These are phyloP conservation scores for Endotricha flammealis DNA, from an alignment of 2,888 invertebrate genomes.

Conservation along the genomic window DNA sequence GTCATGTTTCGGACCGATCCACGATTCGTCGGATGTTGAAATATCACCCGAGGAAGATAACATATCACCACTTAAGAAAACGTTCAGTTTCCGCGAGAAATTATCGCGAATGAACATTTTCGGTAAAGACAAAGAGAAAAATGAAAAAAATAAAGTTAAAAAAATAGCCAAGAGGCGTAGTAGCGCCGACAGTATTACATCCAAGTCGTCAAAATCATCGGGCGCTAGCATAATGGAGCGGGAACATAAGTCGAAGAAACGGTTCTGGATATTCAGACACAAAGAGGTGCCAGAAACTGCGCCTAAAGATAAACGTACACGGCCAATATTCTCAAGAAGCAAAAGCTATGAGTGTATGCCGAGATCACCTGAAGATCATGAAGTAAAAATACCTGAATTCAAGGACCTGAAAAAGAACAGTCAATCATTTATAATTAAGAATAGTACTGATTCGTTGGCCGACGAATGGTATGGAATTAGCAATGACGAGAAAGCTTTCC, in stretches of 20 bases:
- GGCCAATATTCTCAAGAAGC: constrained; percentile 49
- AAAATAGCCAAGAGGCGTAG: constrained; percentile 24
- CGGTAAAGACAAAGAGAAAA: constrained; percentile 49
- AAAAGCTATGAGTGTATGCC: constrained; percentile 71
- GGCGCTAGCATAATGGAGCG: constrained; percentile 7
- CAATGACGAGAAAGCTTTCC: constrained; percentile 49
- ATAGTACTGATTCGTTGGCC: constrained; percentile 52
- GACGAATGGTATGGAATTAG: constrained; percentile 59
- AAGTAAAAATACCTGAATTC: constrained; percentile 26
- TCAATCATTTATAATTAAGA: constrained; percentile 45
- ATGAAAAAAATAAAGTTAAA: constrained; percentile 45
- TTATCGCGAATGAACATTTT: constrained; percentile 59
- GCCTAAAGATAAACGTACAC: constrained; percentile 47
- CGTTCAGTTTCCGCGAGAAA: constrained; percentile 65
- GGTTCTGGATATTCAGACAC: constrained; percentile 60
- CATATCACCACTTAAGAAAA: constrained; percentile 54
- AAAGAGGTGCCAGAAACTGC: constrained; percentile 22
- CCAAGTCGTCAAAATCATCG: constrained; percentile 9
- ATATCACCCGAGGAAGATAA: constrained; percentile 47
- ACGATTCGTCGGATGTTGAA: constrained; percentile 46
- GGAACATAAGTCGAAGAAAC: constrained; percentile 44
- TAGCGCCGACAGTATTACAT: constrained; percentile 21
- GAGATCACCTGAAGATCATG: constrained; percentile 49
- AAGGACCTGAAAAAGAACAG: constrained; percentile 34
- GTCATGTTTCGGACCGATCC: constrained; percentile 50